A percentile compares a stretch with the other conserved stretches of the same genome.
These are phyloP conservation scores for Monopis laevigella DNA, from an alignment of 2,888 invertebrate genomes.

Conservation along the genomic window DNA sequence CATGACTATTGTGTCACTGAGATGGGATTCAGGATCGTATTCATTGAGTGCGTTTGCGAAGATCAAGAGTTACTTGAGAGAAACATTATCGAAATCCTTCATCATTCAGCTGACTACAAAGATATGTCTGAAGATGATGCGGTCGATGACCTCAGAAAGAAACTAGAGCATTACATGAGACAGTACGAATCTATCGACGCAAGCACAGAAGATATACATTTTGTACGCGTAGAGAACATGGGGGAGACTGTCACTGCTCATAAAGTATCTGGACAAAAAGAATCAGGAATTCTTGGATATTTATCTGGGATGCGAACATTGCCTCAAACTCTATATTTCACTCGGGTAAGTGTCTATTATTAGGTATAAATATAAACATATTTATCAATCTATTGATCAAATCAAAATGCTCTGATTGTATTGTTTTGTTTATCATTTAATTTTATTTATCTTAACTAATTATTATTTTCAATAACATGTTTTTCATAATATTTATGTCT, in stretches of 20 bases:
- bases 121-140: slow-evolving; percentile 82
- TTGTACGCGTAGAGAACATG: slow-evolving; percentile 58
- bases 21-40: slow-evolving; percentile 85
- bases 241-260: slow-evolving; percentile 77
- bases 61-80: slow-evolving; percentile 66
- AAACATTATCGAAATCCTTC: slow-evolving; percentile 76
- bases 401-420: too few relatives aligned
- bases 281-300: slow-evolving; percentile 87
- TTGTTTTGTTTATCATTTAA: too few relatives aligned
- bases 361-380: too few relatives aligned
- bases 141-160: slow-evolving; percentile 80
- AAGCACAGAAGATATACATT: slow-evolving; percentile 61
- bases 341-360: slow-evolving; percentile 73
- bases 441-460: too few relatives aligned
- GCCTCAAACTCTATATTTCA: slow-evolving; percentile 88
- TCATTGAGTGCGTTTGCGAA: slow-evolving; percentile 92
- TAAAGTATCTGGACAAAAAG: slow-evolving; percentile 80
- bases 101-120: slow-evolving; percentile 87
- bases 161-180: slow-evolving; percentile 85
- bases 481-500: too few relatives aligned
- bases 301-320: slow-evolving; percentile 85
- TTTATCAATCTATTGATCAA: too few relatives aligned
- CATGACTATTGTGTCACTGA: slow-evolving; percentile 76
- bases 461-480: too few relatives aligned
- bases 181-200: slow-evolving; percentile 84